These are phyloP conservation scores for Eulemur macaco DNA, from an alignment of 2,113 vertebrate genomes.

Conservation along the genomic window DNA sequence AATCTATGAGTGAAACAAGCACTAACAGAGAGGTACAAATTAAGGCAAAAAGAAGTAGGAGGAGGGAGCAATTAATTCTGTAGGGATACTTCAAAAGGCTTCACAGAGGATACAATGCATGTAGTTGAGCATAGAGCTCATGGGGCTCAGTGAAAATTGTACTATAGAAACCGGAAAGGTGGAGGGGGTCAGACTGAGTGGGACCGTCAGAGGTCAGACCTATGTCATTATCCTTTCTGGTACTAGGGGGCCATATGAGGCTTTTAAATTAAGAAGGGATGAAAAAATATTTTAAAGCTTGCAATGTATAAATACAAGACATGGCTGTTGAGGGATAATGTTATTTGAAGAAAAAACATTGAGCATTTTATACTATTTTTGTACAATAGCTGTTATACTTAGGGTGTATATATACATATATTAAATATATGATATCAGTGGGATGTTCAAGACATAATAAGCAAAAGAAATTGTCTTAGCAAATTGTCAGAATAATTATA, in stretches of 20 bases:
- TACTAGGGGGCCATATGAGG: neutral
- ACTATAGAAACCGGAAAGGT: neutral
- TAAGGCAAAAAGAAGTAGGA: neutral
- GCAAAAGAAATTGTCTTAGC: neutral
- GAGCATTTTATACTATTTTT: neutral
- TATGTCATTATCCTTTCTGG: neutral
- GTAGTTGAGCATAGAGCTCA: neutral
- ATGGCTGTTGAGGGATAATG: neutral
- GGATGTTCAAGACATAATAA: neutral
- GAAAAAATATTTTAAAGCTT: slow-evolving; percentile 18
- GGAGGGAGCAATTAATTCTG: neutral
- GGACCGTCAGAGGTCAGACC: neutral
- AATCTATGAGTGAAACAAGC: neutral
- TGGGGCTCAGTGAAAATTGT: neutral
- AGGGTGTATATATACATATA: neutral
- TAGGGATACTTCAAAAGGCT: neutral
- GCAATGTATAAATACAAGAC: neutral
- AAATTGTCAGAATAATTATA: neutral
- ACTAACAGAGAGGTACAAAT: neutral
- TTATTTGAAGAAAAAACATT: slow-evolving; percentile 5
- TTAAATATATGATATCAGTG: neutral
- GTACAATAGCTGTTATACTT: neutral
- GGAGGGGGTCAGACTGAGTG: neutral
- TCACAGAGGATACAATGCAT: neutral
- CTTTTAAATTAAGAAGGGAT: neutral